A percentile compares a stretch with the other conserved stretches of the same genome.
phyloP scores from a whole-genome alignment of 2,888 invertebrate genomes.

The Micropterix aruncella region DNA sequence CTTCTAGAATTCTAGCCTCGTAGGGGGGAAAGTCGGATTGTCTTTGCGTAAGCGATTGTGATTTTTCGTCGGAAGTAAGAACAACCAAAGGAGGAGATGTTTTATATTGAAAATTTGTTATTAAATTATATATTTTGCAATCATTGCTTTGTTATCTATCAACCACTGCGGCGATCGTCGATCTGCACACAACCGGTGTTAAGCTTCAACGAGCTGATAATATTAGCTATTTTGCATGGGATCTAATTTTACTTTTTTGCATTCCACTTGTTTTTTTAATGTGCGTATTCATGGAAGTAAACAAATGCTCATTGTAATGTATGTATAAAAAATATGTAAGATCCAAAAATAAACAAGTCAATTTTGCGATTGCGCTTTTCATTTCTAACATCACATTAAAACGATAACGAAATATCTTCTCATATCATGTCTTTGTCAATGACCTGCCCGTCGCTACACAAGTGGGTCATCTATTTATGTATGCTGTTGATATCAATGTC shows the following conservation, averaged over 20 bases:
- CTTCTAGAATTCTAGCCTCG: neutral
- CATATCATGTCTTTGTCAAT: too few species aligned
- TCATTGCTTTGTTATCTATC: neutral
- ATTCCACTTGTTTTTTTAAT: slow-evolving; percentile 12
- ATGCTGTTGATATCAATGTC: too few species aligned
- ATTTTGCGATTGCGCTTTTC: too few species aligned
- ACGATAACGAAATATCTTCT: too few species aligned
- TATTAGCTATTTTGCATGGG: neutral
- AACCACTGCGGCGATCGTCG: neutral
- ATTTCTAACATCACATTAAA: too few species aligned
- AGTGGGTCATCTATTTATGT: too few species aligned
- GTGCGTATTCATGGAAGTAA: slow-evolving; percentile 4
- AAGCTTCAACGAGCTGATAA: neutral
- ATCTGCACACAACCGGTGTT: neutral
- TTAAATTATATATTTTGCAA: neutral
- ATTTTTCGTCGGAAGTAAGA: neutral
- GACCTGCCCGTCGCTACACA: too few species aligned
- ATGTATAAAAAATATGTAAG: slow-evolving; percentile 10
- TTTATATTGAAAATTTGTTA: neutral
- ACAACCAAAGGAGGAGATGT: neutral
- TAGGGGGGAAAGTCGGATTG: neutral
- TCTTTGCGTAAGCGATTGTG: neutral
- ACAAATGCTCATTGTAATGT: slow-evolving; percentile 10
- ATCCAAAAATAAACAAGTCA: slow-evolving; percentile 15
- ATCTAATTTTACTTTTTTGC: slow-evolving; percentile 7